Evolutionary conservation across 2,113 vertebrate genomes (phyloP).

Genomic region (Seriola dumerili): DNA sequence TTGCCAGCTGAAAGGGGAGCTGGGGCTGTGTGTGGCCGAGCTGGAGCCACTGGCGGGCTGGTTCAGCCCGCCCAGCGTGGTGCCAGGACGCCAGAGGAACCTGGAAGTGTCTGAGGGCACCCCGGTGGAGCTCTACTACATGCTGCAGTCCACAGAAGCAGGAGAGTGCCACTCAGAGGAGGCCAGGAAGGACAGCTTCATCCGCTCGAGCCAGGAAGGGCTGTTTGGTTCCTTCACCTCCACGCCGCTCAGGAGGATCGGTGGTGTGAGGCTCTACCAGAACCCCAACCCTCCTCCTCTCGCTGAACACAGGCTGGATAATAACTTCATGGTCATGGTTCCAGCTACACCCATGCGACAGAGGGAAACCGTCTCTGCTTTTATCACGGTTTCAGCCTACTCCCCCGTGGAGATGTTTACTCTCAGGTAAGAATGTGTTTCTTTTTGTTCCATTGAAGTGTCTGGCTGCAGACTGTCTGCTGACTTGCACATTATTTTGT

Average conservation of each 20-base stretch:
- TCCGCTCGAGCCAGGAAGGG: constrained; percentile 88
- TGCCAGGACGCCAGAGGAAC: constrained; percentile 86
- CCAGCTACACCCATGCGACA: constrained; percentile 89
- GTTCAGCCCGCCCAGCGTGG: constrained; percentile 87
- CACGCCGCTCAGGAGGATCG: constrained; percentile 88
- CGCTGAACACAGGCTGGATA: constrained; percentile 88
- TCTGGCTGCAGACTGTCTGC: constrained; percentile 22
- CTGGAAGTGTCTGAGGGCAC: constrained; percentile 84
- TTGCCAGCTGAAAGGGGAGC: constrained; percentile 88
- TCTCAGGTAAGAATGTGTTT: constrained; percentile 86
- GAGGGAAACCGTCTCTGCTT: constrained; percentile 90
- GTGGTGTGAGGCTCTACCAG: constrained; percentile 87
- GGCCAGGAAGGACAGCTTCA: constrained; percentile 85
- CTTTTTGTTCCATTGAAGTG: constrained; percentile 19
- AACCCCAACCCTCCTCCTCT: constrained; percentile 85
- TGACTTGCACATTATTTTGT: constrained; percentile 2
- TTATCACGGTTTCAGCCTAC: constrained; percentile 86
- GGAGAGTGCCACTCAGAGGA: constrained; percentile 89
- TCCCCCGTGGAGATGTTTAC: constrained; percentile 92
- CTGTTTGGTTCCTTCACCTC: constrained; percentile 80
- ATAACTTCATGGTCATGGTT: constrained; percentile 89
- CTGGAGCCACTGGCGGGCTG: constrained; percentile 90
- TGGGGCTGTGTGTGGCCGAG: constrained; percentile 92
- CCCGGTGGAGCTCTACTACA: constrained; percentile 93
- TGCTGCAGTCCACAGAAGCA: constrained; percentile 82